Evolutionary conservation across 2,797 vertebrate species (phyloP).

Genomic region (Zenarchopterus dispar): DNA sequence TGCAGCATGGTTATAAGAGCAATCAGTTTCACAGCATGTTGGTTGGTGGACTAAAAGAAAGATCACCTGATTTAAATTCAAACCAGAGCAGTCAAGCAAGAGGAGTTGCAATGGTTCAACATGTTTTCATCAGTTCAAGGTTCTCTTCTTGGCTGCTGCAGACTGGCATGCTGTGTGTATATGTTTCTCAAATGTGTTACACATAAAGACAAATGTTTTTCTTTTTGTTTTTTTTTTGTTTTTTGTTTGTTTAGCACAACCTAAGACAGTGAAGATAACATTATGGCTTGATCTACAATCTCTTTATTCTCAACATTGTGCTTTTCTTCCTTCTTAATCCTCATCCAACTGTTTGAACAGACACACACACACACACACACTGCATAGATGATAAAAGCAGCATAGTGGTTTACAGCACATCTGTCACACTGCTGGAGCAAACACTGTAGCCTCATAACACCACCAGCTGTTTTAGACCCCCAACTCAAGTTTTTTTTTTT

Average conservation of each 20-base stretch:
- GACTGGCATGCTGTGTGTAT: background rate
- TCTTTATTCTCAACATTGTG: slow-evolving; percentile 43
- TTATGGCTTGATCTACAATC: slow-evolving; percentile 54
- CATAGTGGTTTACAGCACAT: slow-evolving; percentile 66
- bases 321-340: slow-evolving; percentile 26
- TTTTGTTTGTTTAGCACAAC: no score
- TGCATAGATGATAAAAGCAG: slow-evolving; percentile 56
- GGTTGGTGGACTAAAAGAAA: slow-evolving; percentile 49
- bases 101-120: slow-evolving; percentile 55
- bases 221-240: slow-evolving; percentile 20
- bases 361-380: slow-evolving; percentile 16
- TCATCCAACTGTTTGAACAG: slow-evolving; percentile 23
- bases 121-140: slow-evolving; percentile 57
- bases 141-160: slow-evolving; percentile 23
- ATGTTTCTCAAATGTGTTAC: slow-evolving; percentile 5
- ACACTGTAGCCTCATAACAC: slow-evolving; percentile 62
- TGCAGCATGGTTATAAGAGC: slow-evolving; percentile 57
- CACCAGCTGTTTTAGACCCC: slow-evolving; percentile 62
- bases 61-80: slow-evolving; percentile 29
- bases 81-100: slow-evolving; percentile 58
- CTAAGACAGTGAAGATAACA: slow-evolving; percentile 35
- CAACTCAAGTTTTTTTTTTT: slow-evolving; percentile 44
- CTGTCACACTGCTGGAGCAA: slow-evolving; percentile 78
- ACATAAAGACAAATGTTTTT: slow-evolving; percentile 10
- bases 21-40: slow-evolving; percentile 52